Base-by-base conservation (phyloP, 2,888 invertebrate species). In the Phaedon cochleariae region DNA sequence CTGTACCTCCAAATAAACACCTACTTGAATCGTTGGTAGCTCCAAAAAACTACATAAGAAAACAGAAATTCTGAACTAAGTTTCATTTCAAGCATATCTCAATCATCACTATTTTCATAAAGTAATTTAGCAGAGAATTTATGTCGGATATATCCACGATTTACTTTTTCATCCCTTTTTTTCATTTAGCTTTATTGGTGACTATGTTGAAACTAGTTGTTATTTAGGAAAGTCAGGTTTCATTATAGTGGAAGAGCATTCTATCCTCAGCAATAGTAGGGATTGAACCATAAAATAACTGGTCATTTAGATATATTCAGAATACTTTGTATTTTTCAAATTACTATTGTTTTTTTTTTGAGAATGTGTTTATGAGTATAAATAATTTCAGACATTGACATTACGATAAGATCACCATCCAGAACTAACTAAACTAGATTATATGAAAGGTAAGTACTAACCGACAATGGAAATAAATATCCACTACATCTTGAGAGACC, bases 381-480 rank as follows among this genome's bases (percentile, higher is more conserved):
- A n/a, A n/a, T n/a, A n/a, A n/a, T n/a, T n/a, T n/a, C n/a, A n/a
- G n/a, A n/a, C n/a, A n/a, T n/a, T n/a, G n/a, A n/a, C n/a, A n/a
- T n/a, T n/a, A n/a, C n/a, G n/a, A n/a, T n/a, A n/a, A n/a, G n/a
- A n/a, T n/a, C n/a, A 26, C 26, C 3, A 26, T 5, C 7, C 7
- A 5, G 7, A 26, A 26, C 7, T 3, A 15, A 7, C 2, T 20
- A 48, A 15, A 21, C 1, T n/a, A 21, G 9, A 7, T 37, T 52
- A 52, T 26, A 18, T 34, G n/a, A n/a, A n/a, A 34, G 31, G 10
- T 5, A 10, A 10, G 10, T 52, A 73, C 65, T 65, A 77, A 87
- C 87, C 90, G 87, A 83, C 89, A 89, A 72, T 92, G 92, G 78
- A 90, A 91, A 79, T 88, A 91, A 18, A 90, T 84, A 46, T 87